Evolutionary conservation across 2,888 invertebrate species (phyloP), one percentile per base, ranked within the genome.

Genomic region (Plagiodera versicolora): DNA sequence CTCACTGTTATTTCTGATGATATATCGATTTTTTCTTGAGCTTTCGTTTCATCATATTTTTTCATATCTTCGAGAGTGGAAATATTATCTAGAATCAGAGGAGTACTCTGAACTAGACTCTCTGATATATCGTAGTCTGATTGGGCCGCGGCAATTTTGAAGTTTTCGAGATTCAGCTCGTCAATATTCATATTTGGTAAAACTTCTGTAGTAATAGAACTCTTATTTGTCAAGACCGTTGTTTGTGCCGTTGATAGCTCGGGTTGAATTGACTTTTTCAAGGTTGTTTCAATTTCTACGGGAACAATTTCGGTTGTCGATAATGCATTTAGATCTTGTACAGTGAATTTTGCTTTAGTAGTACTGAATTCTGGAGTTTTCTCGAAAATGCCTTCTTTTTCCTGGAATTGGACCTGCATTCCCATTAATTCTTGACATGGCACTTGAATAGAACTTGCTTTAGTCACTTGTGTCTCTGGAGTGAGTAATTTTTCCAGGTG

Each of bases 1-100:
- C 88, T 79, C 67, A 72, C 50, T 48, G 83, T 83, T 51, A 90
- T 66, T 65, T 86, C 77, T 77, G 85, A 83, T 72, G 79, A 82
- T 80, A 81, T 84, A 76, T 81, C 83, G 75, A 83, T 83, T 57
- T 74, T 83, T 47, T 82, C 71, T 48, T 83, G 77, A n/a, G 84
- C 83, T 16, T 69, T 79, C 71, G 87, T 88, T 48, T 76, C 80
- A 53, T 81, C 85, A 11, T 84, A 83, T 72, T 80, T 79, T 1
- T 80, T 67, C 24, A 77, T 78, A 45, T 73, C 75, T 19, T 71
- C 70, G 62, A 83, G 79, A 58, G 67, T 58, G 39, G 59, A 63
- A 3, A 67, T 61, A 16, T 58, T 67, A 55, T 77, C 76, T 20
- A 74, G 46, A 17, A 70, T 58, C 16, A 66, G 30, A 16, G 69